A percentile compares a stretch with the other conserved stretches of the same genome.
These are phyloP conservation scores for Dryomyza anilis DNA, from an alignment of 2,888 invertebrate genomes.

Conservation along the genomic window DNA sequence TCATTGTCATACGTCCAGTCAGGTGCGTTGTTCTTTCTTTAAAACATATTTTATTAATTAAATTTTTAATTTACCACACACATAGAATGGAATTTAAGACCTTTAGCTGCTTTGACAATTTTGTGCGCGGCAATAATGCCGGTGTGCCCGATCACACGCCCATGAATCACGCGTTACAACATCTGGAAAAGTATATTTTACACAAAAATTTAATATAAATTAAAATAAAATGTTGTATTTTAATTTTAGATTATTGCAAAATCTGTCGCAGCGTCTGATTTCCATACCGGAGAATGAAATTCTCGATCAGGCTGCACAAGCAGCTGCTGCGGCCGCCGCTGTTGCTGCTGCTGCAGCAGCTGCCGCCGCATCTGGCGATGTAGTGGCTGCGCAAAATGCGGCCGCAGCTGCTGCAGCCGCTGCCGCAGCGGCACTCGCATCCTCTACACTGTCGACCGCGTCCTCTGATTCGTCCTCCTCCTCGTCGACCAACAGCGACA, in stretches of 20 bases:
- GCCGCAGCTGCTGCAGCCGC: slow-evolving; percentile 39
- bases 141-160: slow-evolving; percentile 83
- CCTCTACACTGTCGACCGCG: slow-evolving; percentile 47
- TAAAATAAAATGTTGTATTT: not conserved
- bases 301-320: slow-evolving; percentile 60
- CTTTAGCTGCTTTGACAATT: slow-evolving; percentile 88
- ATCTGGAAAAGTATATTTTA: slow-evolving; percentile 68
- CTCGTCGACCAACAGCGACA: slow-evolving; percentile 50
- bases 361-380: slow-evolving; percentile 36
- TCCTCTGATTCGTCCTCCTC: slow-evolving; percentile 41
- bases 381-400: slow-evolving; percentile 36
- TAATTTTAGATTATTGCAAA: slow-evolving; percentile 64
- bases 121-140: slow-evolving; percentile 78
- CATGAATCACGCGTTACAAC: slow-evolving; percentile 73
- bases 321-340: slow-evolving; percentile 57
- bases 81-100: slow-evolving; percentile 82
- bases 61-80: no score
- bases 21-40: slow-evolving; percentile 64
- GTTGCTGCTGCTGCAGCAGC: slow-evolving; percentile 49
- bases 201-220: not conserved
- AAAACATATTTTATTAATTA: not conserved
- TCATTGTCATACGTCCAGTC: slow-evolving; percentile 75
- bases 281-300: slow-evolving; percentile 67
- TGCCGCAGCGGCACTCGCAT: slow-evolving; percentile 36
- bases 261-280: slow-evolving; percentile 65